phyloP scores from a whole-genome alignment of 2,113 vertebrate genomes.

The Thamnophis sirtalis region DNA sequence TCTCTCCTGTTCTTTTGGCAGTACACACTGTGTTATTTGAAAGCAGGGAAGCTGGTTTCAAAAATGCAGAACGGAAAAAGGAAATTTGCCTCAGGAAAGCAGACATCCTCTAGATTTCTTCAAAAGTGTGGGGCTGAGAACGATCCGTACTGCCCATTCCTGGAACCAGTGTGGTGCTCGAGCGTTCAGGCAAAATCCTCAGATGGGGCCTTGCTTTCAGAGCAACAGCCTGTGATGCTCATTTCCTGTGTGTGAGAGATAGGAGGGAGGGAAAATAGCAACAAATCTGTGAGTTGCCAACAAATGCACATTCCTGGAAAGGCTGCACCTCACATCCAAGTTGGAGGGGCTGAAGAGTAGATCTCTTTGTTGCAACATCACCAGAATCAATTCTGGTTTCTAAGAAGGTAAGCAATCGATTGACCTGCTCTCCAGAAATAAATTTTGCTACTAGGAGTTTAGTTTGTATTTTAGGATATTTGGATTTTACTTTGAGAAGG shows the following conservation, averaged over 20 bases:
- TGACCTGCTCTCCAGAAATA: background rate
- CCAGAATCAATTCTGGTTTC: background rate
- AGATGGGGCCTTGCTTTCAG: conserved; percentile 42
- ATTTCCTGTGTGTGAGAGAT: conserved; percentile 59
- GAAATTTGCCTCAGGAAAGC: background rate
- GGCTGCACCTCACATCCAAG: background rate
- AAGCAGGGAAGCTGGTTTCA: background rate
- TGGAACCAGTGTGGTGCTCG: background rate
- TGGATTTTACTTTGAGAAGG: background rate
- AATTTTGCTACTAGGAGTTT: background rate
- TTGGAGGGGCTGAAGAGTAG: background rate
- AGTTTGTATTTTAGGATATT: background rate
- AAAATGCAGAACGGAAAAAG: background rate
- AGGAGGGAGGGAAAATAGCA: conserved; percentile 16
- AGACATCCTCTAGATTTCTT: background rate
- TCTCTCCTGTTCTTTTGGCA: background rate
- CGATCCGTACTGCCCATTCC: background rate
- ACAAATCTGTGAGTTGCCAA: conserved; percentile 8
- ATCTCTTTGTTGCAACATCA: background rate
- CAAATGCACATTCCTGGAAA: background rate
- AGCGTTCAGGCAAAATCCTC: background rate
- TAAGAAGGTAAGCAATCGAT: background rate
- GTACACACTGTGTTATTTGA: background rate
- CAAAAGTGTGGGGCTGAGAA: background rate
- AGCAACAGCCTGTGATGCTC: conserved; percentile 46